Evolutionary conservation across 2,888 invertebrate genomes (phyloP), one percentile per base, ranked within the genome.

Genomic region (Pollenia amentaria): DNA sequence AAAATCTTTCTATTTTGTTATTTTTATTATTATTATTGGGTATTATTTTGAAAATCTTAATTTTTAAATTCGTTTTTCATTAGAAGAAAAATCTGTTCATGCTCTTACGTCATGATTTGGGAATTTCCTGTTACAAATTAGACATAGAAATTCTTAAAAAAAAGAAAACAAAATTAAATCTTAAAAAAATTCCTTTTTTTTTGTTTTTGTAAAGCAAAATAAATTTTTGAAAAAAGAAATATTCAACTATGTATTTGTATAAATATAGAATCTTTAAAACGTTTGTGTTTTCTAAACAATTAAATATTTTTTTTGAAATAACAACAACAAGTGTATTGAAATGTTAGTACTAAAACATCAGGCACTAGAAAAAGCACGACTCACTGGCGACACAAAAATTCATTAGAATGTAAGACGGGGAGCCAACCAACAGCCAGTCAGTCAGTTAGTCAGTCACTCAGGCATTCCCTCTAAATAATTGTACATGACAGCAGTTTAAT

Each of bases 91-190:
- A 78, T 21, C 7, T 51, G 42, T 48, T 60, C 40, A 78, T 21
- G n/a, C 3, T 79, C 81, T 85, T 88, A 87, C 85, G 87, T 88
- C 87, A 88, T 80, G 77, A 82, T 73, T 70, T 80, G 87, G 87
- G 88, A 88, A 88, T 88, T 88, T 88, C 88, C 88, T 85, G 85
- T 87, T 79, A 48, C 46, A 69, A 73, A 67, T 65, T 55, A 48
- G 51, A 44, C 38, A 64, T 8, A 48, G 14, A 80, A 65, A 64
- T 77, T 55, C 3, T 12, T 46, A 42, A 42, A 65, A 55, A 38
- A 18, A 51, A 55, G 57, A 16, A 7, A 18, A 29, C 40, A 51
- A 44, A 44, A 21, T 44, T 44, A 44, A 51, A 51, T 51, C 40
- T 18, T 42, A 55, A 2, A 14, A 3, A 29, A 29, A 29, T 29